A percentile compares a stretch with the other conserved stretches of the same genome.
These are phyloP conservation scores for Montipora cactus DNA, from an alignment of 64 coral and sea anemone species.

Conservation along the genomic window DNA sequence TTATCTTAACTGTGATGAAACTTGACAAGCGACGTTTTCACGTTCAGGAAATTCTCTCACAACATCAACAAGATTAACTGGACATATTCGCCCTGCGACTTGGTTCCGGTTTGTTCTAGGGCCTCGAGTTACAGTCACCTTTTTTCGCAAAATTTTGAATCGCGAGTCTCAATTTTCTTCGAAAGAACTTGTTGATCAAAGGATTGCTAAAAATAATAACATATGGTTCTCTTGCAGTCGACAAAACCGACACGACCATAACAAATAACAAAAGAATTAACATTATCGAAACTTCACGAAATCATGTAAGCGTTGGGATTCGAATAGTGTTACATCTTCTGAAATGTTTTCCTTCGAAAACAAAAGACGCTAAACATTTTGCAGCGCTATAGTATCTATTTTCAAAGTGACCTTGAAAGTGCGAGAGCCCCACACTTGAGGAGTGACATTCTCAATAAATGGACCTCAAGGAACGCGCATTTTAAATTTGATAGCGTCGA, in stretches of 20 bases:
- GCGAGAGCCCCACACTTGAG: neutral
- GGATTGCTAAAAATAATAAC: neutral
- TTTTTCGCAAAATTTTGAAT: neutral
- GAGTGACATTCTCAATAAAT: slow-evolving; percentile 47
- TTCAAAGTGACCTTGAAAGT: neutral
- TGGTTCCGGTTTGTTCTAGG: neutral
- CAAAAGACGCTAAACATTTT: neutral
- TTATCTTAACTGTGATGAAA: neutral
- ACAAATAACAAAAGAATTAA: neutral
- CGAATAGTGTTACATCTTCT: neutral
- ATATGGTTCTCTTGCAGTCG: neutral
- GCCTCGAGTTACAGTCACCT: neutral
- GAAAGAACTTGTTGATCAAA: neutral
- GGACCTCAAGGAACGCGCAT: slow-evolving; percentile 19
- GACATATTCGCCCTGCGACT: neutral
- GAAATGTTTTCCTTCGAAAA: neutral
- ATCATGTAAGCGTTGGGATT: neutral
- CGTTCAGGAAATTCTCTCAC: neutral
- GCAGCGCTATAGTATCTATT: neutral
- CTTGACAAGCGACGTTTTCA: neutral
- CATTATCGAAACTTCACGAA: neutral
- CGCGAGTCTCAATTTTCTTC: neutral
- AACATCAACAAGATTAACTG: neutral
- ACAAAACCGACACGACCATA: neutral
- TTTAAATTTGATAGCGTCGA: slow-evolving; percentile 50